Conservation (phyloP, 2,888 invertebrate genomes). For the Mesochorus sp. region DNA sequence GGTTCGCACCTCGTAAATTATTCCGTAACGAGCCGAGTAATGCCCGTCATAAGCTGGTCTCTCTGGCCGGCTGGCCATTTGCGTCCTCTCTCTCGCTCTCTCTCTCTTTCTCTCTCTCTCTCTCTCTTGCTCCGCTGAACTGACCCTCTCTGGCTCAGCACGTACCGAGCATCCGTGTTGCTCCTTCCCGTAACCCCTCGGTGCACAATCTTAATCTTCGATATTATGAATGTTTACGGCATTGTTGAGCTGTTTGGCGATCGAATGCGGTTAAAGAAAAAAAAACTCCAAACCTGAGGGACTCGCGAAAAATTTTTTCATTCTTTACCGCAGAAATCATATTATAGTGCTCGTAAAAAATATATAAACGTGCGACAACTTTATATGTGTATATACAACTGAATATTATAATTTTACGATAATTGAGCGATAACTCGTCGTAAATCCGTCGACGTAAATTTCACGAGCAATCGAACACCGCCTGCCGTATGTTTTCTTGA, state of each 20-base stretch:
- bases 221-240: conserved; percentile 72
- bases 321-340: background rate
- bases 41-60: conserved; percentile 80
- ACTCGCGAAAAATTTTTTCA: background rate
- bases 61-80: conserved; percentile 75
- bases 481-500: background rate
- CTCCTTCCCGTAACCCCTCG: conserved; percentile 27
- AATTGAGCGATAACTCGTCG: conserved; percentile 4
- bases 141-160: no score
- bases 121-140: conserved; percentile 48
- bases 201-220: conserved; percentile 54
- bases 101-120: conserved; percentile 24
- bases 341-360: background rate
- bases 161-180: conserved; percentile 43
- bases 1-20: conserved; percentile 82
- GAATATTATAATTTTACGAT: conserved; percentile 27
- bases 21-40: conserved; percentile 82
- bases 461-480: conserved; percentile 23
- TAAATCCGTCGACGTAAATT: conserved; percentile 11
- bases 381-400: no score
- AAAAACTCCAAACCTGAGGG: conserved; percentile 4
- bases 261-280: conserved; percentile 37
- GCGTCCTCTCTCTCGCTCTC: conserved; percentile 64
- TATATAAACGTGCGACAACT: background rate
- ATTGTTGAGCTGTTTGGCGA: conserved; percentile 67